Percentiles rank a stretch among this genome's conserved stretches.
These are phyloP conservation scores for Zaprionus davidi DNA, from an alignment of 1,140 invertebrate genomes.

Conservation along the genomic window DNA sequence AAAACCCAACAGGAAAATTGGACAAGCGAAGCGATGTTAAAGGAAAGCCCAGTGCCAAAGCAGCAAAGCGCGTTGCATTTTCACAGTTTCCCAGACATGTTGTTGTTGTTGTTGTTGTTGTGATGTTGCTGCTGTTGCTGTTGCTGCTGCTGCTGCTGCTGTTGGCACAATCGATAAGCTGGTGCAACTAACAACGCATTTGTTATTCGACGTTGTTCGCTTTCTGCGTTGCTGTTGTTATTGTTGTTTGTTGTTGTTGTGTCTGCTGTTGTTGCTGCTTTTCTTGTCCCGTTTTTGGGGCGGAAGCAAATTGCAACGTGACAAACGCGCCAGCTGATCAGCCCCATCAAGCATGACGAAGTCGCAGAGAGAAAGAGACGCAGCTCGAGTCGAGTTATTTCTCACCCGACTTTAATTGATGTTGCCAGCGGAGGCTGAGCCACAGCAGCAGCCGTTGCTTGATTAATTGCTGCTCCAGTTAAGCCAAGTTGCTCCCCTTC, in stretches of 20 bases:
- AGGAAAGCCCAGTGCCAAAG: constrained; percentile 22
- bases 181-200: constrained; percentile 39
- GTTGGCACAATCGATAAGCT: constrained; percentile 45
- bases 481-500: neutral
- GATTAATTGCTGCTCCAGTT: constrained; percentile 55
- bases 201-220: constrained; percentile 14
- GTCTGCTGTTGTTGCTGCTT: neutral
- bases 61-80: constrained; percentile 3
- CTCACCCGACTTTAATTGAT: constrained; percentile 52
- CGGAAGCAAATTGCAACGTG: constrained; percentile 51
- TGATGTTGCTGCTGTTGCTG: constrained; percentile 15
- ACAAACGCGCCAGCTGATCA: constrained; percentile 32
- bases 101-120: constrained; percentile 16
- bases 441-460: constrained; percentile 12
- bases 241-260: constrained; percentile 16
- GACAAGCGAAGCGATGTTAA: constrained; percentile 33
- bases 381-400: constrained; percentile 3
- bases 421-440: constrained; percentile 12
- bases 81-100: constrained; percentile 46
- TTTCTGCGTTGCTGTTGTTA: constrained; percentile 10
- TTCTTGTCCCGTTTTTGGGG: constrained; percentile 11
- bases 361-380: neutral
- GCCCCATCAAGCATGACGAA: constrained; percentile 13
- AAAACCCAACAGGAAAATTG: constrained; percentile 56
- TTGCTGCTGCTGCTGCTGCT: constrained; percentile 21